phyloP scores from a whole-genome alignment of 23 tunicate species.

The Trididemnum nubilum region DNA sequence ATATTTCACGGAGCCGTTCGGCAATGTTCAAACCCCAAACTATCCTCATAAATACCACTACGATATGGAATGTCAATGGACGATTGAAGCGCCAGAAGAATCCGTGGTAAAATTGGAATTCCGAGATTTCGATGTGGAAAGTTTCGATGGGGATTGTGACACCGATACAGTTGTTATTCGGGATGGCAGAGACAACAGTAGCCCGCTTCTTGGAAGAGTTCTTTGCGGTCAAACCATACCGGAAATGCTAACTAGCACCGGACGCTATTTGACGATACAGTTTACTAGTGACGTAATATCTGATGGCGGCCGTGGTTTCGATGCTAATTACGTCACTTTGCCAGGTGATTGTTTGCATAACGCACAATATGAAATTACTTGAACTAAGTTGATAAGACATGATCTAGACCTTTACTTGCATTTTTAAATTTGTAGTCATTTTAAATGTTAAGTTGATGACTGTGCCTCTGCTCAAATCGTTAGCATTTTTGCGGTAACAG shows the following conservation, averaged over 20 bases:
- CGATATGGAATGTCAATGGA: slow-evolving; percentile 29
- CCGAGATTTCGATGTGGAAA: slow-evolving; percentile 35
- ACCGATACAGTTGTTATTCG: slow-evolving; percentile 20
- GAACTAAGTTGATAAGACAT: too few species aligned
- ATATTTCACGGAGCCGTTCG: not conserved
- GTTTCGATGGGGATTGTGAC: slow-evolving; percentile 2
- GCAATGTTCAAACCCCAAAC: slow-evolving; percentile 23
- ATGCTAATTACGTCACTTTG: slow-evolving; percentile 19
- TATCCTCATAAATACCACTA: slow-evolving; percentile 28
- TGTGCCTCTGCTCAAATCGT: too few species aligned
- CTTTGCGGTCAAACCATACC: slow-evolving; percentile 45
- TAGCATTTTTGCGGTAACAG: too few species aligned
- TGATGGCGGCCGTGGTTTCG: slow-evolving; percentile 21
- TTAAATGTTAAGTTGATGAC: too few species aligned
- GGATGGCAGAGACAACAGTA: slow-evolving; percentile 3
- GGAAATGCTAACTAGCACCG: slow-evolving; percentile 31
- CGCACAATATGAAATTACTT: not conserved
- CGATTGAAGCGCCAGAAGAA: slow-evolving; percentile 34
- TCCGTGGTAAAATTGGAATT: slow-evolving; percentile 13
- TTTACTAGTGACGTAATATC: slow-evolving; percentile 1
- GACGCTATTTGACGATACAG: slow-evolving; percentile 17
- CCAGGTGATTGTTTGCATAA: not conserved
- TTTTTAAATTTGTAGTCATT: too few species aligned
- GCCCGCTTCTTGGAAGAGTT: slow-evolving; percentile 29
- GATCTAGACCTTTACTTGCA: too few species aligned